Evolutionary conservation across 2,113 vertebrate species (phyloP).

Genomic region (Oreocharis arfaki): DNA sequence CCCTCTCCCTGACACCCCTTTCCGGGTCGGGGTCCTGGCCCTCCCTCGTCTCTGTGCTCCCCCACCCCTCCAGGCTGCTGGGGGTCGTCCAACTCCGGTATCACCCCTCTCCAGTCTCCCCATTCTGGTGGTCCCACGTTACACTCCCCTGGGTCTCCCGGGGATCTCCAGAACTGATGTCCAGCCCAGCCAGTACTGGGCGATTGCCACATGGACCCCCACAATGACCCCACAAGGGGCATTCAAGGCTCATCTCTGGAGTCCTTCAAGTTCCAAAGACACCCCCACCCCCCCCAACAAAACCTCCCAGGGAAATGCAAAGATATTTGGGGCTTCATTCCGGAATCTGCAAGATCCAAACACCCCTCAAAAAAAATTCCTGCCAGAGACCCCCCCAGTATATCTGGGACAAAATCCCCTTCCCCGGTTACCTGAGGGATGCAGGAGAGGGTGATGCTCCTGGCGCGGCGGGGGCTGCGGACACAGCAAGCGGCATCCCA

Average conservation of each 20-base stretch:
- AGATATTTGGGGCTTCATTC: background rate
- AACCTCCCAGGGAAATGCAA: background rate
- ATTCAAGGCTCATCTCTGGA: background rate
- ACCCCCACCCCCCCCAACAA: background rate
- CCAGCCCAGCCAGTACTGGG: background rate
- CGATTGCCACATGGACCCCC: background rate
- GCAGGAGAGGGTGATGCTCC: too few species aligned
- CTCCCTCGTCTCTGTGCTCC: background rate
- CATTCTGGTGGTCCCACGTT: background rate
- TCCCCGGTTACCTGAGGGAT: background rate
- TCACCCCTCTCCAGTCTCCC: background rate
- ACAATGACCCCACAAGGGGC: background rate
- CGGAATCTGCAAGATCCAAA: background rate
- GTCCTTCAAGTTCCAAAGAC: background rate
- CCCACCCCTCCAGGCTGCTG: background rate
- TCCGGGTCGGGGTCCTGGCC: background rate
- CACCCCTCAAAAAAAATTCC: background rate
- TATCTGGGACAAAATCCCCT: background rate
- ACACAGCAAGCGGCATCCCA: background rate
- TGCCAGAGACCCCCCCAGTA: too few species aligned
- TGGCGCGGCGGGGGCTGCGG: rapidly evolving
- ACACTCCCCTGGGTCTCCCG: background rate
- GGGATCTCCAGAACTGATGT: background rate
- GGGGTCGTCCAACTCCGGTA: too few species aligned
- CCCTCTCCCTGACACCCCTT: background rate